Evolutionary conservation across 2,888 invertebrate genomes (phyloP), one percentile per base, ranked within the genome.

Genomic region (Meandrusa payeni): DNA sequence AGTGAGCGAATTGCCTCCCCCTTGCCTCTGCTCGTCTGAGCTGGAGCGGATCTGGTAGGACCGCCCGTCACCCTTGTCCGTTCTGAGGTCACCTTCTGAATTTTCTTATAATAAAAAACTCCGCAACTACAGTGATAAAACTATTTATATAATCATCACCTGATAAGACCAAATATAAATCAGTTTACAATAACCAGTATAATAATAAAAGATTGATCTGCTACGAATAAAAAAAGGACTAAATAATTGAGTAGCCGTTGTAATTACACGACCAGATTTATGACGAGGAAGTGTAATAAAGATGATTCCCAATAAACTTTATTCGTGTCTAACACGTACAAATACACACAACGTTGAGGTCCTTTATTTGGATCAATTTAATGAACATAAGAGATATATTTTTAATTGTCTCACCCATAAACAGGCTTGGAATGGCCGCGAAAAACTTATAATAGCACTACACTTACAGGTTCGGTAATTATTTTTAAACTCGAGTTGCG

Each of bases 241-340:
- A 42, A 11, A 39, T 34, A 45, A 34, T 23, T 28, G 39, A 28
- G 28, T 20, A 38, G 31, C 41, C 47, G 41, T 47, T 46, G 45
- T 48, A 46, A 51, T 53, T 54, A 52, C 49, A 40, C 47, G 46
- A 50, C 47, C 46, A 53, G 61, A 74, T 71, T 74, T 70, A 74
- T 61, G 51, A 65, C 69, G 47, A 61, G 72, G 69, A 74, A 72
- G 71, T 52, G 63, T 52, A 60, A 65, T 69, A 62, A 66, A 64
- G 49, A 48, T 43, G 57, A 64, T 60, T 62, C 57, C 62, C 54
- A 58, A 60, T 63, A 53, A 52, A 46, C 48, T 51, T 50, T 54
- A 52, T 55, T 48, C 48, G 46, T 40, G 48, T 50, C 52, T 46
- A 53, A 46, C 50, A 48, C 46, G 48, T 44, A 51, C 47, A 48